Conservation (phyloP, 1,140 invertebrate genomes). For the Lucilia sericata region DNA sequence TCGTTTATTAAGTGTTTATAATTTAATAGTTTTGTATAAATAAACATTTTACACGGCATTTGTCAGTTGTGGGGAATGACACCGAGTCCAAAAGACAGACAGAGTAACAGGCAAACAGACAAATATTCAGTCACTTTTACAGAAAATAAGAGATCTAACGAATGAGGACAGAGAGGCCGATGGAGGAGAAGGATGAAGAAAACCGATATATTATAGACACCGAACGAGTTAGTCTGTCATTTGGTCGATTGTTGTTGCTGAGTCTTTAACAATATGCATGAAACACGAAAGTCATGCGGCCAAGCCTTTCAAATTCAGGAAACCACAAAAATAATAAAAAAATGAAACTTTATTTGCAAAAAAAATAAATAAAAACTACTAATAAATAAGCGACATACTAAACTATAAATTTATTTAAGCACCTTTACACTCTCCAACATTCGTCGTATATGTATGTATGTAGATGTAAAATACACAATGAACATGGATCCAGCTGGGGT, state of each 20-base stretch:
- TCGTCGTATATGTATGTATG: neutral
- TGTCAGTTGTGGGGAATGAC: neutral
- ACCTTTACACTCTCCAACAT: neutral
- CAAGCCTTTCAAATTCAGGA: constrained; percentile 40
- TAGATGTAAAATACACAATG: too few relatives aligned
- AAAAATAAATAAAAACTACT: neutral
- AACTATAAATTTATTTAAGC: constrained; percentile 5
- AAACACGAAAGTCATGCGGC: constrained; percentile 35
- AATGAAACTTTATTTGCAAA: neutral
- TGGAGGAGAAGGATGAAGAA: too few relatives aligned
- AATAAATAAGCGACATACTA: constrained; percentile 7
- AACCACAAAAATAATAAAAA: constrained; percentile 27
- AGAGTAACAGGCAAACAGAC: neutral
- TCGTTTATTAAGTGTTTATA: constrained; percentile 36
- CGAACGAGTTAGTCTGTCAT: neutral
- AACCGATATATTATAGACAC: too few relatives aligned
- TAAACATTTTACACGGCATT: constrained; percentile 16
- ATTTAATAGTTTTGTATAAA: constrained; percentile 31
- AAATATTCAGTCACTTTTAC: neutral
- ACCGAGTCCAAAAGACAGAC: neutral
- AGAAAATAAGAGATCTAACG: too few relatives aligned
- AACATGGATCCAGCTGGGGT: too few relatives aligned
- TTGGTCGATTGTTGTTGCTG: neutral
- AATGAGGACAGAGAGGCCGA: too few relatives aligned
- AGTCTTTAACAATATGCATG: constrained; percentile 22